These are phyloP conservation scores for Hassar affinis DNA, from an alignment of 2,113 vertebrate genomes.

Conservation along the genomic window DNA sequence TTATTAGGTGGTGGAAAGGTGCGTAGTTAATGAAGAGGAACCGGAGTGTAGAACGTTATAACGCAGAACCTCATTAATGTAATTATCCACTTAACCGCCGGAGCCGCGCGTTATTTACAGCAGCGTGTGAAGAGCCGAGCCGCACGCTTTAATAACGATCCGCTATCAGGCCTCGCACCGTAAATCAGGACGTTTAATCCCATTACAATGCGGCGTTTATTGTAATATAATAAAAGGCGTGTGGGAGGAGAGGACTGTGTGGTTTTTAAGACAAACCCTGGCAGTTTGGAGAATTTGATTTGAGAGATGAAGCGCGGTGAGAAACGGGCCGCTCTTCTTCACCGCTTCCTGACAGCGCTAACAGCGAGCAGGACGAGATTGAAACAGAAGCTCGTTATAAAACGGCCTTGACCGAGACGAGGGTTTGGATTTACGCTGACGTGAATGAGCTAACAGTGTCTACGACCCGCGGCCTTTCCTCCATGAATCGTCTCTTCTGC, in stretches of 20 bases:
- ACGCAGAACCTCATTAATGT: conserved; percentile 1
- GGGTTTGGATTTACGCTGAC: conserved; percentile 39
- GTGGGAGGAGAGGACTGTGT: neutral
- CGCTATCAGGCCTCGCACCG: neutral
- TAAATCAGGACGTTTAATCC: neutral
- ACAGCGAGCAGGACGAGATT: conserved; percentile 10
- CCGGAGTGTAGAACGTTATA: neutral
- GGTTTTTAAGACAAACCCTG: neutral
- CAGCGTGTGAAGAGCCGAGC: neutral
- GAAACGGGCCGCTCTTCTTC: neutral
- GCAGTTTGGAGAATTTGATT: conserved; percentile 2
- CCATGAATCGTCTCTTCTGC: conserved; percentile 25
- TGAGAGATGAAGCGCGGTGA: neutral
- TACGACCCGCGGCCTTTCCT: conserved; percentile 18
- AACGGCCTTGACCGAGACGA: conserved; percentile 38
- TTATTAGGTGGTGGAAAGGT: neutral
- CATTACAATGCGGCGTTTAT: neutral
- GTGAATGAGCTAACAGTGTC: conserved; percentile 41
- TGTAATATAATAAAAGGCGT: neutral
- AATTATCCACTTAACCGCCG: neutral
- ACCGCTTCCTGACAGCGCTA: conserved; percentile 20
- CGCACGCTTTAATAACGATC: neutral
- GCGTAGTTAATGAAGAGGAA: neutral
- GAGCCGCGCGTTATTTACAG: neutral
- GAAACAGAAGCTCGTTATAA: conserved; percentile 29